Evolutionary conservation across 2,888 invertebrate species (phyloP), one percentile per base, ranked within the genome.

Genomic region (Schizaphis graminum): DNA sequence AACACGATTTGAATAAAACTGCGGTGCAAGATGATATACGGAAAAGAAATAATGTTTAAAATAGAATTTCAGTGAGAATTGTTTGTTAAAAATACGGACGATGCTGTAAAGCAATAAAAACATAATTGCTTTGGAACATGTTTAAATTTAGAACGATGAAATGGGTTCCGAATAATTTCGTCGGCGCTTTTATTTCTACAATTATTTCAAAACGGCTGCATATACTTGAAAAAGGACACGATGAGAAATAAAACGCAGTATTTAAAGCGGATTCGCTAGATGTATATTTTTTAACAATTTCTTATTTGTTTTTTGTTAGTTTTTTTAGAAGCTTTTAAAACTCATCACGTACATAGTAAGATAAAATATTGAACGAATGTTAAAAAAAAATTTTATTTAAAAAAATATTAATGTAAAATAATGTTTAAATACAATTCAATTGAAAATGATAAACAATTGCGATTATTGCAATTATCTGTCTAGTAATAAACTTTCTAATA

Each of bases 81-180:
- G 86, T 86, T 86, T 57, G 49, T 89, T 16, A 41, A 44, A 91
- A n/a, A 61, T 35, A 91, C 85, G 35, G 86, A 57, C 44, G 57
- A 47, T 77, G 49, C 57, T 41, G 86, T 47, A 86, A 91, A 91
- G 91, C 10, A 91, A 91, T 77, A 91, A 86, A 86, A 86, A 91
- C 26, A 86, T 86, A 86, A 86, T 91, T 86, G 56, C 56, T 91
- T 86, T 57, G 57, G 56, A 91, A 91, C 86, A 84, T 41, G 91
- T 35, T 86, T 91, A 91, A 86, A 86, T 57, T 86, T 91, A 86
- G 91, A 91, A 91, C n/a, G 57, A 53, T n/a, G 86, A 57, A 91
- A 91, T 57, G 86, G 57, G 85, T 57, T 91, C 44, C n/a, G 91
- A 91, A 57, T 57, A 91, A n/a, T 91, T 91, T 53, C n/a, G 90